phyloP scores from a whole-genome alignment of 2,797 vertebrate genomes.

The Mormyrus proboscirostris region DNA sequence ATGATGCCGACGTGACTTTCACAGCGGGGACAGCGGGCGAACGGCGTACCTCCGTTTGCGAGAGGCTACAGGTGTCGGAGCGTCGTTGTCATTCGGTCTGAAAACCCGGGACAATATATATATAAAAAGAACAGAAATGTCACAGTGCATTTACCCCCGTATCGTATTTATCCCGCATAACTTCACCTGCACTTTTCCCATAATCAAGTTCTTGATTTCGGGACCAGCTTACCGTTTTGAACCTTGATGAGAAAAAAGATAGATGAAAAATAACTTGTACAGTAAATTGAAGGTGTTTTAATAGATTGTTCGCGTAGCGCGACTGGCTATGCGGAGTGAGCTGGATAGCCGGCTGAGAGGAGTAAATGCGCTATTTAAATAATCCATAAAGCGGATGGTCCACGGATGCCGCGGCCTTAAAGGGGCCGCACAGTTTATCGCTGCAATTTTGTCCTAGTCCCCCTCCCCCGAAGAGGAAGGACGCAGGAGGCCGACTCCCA shows the following conservation, averaged over 20 bases:
- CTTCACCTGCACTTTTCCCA: neutral
- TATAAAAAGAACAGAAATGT: neutral
- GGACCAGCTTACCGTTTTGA: neutral
- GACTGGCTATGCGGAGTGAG: neutral
- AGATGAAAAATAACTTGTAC: neutral
- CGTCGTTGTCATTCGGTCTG: neutral
- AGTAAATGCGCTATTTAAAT: slow-evolving; percentile 59
- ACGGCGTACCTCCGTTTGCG: neutral
- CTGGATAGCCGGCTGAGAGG: neutral
- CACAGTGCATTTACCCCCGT: neutral
- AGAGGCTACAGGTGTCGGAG: neutral
- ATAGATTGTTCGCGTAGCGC: too few relatives aligned
- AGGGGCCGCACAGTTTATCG: slow-evolving; percentile 44
- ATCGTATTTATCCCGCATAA: neutral
- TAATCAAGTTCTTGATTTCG: neutral
- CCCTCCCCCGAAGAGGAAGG: neutral
- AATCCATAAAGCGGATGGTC: slow-evolving; percentile 70
- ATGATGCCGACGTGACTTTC: neutral
- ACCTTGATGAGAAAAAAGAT: neutral
- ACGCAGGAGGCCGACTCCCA: neutral
- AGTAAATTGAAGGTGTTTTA: neutral
- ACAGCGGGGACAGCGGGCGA: neutral
- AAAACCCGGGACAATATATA: neutral
- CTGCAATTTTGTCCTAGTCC: neutral
- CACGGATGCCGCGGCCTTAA: slow-evolving; percentile 56